Evolutionary conservation across 2,888 invertebrate species (phyloP).

Genomic region (Psococerastis gibbosa): DNA sequence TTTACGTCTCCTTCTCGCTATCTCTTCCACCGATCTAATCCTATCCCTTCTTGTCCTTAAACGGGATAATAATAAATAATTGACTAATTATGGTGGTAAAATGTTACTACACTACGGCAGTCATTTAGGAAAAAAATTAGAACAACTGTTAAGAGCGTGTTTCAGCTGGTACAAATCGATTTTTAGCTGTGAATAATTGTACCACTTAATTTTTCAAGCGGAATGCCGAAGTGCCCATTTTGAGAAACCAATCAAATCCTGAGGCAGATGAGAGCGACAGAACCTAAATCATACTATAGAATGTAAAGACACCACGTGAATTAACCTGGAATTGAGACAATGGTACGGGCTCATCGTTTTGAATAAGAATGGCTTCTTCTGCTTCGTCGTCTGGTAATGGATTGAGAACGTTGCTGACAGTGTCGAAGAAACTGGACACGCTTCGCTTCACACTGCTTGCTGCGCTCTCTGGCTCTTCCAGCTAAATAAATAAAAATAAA

Average conservation of each 20-base stretch:
- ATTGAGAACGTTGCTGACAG: slow-evolving; percentile 48
- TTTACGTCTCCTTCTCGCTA: too few species aligned
- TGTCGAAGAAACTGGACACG: slow-evolving; percentile 48
- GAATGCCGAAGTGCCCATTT: too few species aligned
- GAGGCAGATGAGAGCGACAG: slow-evolving; percentile 21
- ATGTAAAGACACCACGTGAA: slow-evolving; percentile 7
- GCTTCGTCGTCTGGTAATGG: slow-evolving; percentile 49
- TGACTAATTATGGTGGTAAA: too few species aligned
- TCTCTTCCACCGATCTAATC: too few species aligned
- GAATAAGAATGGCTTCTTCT: slow-evolving; percentile 44
- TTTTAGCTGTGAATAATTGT: too few species aligned
- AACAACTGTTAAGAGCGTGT: too few species aligned
- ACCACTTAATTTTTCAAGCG: too few species aligned
- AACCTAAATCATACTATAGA: slow-evolving; percentile 3
- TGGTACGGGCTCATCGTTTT: slow-evolving; percentile 46
- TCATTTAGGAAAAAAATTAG: too few species aligned
- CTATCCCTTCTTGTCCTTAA: too few species aligned
- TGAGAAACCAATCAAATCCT: slow-evolving; percentile 1
- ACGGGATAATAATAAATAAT: too few species aligned
- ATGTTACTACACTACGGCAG: too few species aligned
- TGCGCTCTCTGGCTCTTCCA: slow-evolving; percentile 51
- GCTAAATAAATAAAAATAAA: slow-evolving; percentile 31
- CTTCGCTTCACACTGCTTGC: slow-evolving; percentile 53
- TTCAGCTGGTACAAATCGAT: too few species aligned
- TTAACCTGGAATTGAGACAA: slow-evolving; percentile 36